Evolutionary conservation across 1,140 invertebrate species (phyloP), one percentile per base, ranked within the genome.

Genomic region (Danaus melanippus): DNA sequence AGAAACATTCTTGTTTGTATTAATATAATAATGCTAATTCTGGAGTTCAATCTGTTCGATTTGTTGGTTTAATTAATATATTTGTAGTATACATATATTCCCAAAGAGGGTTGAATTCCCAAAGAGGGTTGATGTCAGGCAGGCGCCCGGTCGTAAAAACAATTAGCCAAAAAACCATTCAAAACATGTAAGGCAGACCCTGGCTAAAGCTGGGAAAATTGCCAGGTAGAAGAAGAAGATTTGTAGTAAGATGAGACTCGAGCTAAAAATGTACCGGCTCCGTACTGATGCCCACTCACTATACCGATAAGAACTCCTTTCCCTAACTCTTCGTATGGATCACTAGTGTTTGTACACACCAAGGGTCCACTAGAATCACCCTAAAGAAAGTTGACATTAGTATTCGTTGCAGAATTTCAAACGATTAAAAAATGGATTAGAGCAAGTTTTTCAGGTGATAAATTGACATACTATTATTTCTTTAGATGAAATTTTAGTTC

Each of bases 321-420:
- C 0, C 17, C 46, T 21, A 10, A 10, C 9, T 21, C 41, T 11
- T 80, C 77, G 0, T 68, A 64, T 3, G 71, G 71, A 43, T 83
- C 74, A 4, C 62, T 62, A 0, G 77, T 76, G 4, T 59, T 50
- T 40, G 42, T 32, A 48, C 77, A 83, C 2, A 81, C 75, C 7
- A 83, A 52, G 10, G 79, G 77, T 9, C 79, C 79, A 7, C 79
- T 77, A 2, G 79, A 83, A 62, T 83, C 79, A 10, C 79, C 79
- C 79, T 83, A 43, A n/a, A 69, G 68, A 11, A 11, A 12, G 10
- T 45, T 4, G 42, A 45, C 41, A 12, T 41, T 53, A 52, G 2
- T 32, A 32, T 32, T 5, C 21, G 4, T 32, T 32, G 21, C 21
- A 32, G 21, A 32, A 32, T 0, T 32, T 32, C 21, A 32, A 32